These are phyloP conservation scores for Drosophila neocordata DNA, from an alignment of 1,140 invertebrate species.

Conservation along the genomic window DNA sequence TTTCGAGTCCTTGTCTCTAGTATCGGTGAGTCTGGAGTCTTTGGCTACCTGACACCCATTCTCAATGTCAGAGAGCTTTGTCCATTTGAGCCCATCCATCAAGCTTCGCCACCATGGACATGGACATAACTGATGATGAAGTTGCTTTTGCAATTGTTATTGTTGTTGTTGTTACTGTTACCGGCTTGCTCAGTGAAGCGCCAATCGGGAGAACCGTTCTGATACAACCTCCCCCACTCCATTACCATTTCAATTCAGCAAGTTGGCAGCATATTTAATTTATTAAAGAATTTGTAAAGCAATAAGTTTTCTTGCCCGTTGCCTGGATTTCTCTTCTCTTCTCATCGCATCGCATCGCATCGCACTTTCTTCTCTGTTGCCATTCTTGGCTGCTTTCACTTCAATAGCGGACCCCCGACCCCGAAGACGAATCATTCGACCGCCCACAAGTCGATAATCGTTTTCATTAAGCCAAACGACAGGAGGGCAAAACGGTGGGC, in stretches of 20 bases:
- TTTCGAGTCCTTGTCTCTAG: conserved; percentile 34
- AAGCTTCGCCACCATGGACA: conserved; percentile 37
- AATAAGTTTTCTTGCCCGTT: conserved; percentile 65
- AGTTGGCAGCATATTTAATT: conserved; percentile 70
- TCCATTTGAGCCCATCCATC: conserved; percentile 39
- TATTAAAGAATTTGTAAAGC: conserved; percentile 81
- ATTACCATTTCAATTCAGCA: conserved; percentile 34
- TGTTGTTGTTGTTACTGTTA: background rate
- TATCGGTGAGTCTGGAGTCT: background rate
- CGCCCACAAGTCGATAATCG: conserved; percentile 64
- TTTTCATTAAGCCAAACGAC: conserved; percentile 69
- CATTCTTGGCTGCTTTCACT: conserved; percentile 1
- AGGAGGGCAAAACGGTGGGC: conserved; percentile 55
- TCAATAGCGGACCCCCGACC: background rate
- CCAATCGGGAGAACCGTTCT: conserved; percentile 10
- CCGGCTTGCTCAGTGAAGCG: conserved; percentile 39
- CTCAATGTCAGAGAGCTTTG: conserved; percentile 39
- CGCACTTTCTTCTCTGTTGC: conserved; percentile 3
- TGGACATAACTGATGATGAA: conserved; percentile 64
- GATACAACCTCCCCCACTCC: conserved; percentile 46
- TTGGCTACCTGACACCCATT: conserved; percentile 36
- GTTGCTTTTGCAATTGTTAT: conserved; percentile 31
- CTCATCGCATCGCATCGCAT: background rate
- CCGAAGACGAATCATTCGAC: background rate
- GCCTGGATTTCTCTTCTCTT: conserved; percentile 26